phyloP scores from a whole-genome alignment of 2,797 vertebrate genomes.

The Enteromius argenteus region DNA sequence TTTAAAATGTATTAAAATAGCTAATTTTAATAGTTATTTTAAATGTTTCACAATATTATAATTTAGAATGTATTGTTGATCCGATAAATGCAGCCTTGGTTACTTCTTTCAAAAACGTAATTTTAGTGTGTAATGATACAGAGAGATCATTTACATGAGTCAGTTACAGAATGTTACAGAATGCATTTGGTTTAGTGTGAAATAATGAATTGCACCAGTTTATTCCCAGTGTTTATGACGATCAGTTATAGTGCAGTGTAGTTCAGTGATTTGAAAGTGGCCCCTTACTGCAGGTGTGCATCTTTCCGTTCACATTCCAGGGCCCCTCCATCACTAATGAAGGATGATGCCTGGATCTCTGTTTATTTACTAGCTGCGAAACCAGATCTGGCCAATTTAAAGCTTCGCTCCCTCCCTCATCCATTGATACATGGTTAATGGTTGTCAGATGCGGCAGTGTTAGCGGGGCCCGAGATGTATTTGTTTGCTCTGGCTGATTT shows the following conservation, averaged over 20 bases:
- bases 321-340: constrained; percentile 73
- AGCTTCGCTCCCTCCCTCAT: constrained; percentile 55
- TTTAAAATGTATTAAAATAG: neutral
- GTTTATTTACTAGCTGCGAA: constrained; percentile 90
- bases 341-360: constrained; percentile 77
- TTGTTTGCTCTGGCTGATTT: constrained; percentile 93
- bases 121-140: neutral
- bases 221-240: neutral
- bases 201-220: neutral
- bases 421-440: constrained; percentile 84
- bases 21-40: neutral
- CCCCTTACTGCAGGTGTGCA: constrained; percentile 65
- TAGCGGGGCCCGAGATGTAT: constrained; percentile 80
- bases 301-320: constrained; percentile 58
- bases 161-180: neutral
- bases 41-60: neutral
- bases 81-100: neutral
- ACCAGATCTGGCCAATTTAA: constrained; percentile 77
- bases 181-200: neutral
- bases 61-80: neutral
- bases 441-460: constrained; percentile 86
- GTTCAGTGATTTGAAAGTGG: neutral
- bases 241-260: neutral
- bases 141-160: neutral
- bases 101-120: neutral